Evolutionary conservation across 1,140 invertebrate species (phyloP).

Genomic region (Penaeus vannamei): DNA sequence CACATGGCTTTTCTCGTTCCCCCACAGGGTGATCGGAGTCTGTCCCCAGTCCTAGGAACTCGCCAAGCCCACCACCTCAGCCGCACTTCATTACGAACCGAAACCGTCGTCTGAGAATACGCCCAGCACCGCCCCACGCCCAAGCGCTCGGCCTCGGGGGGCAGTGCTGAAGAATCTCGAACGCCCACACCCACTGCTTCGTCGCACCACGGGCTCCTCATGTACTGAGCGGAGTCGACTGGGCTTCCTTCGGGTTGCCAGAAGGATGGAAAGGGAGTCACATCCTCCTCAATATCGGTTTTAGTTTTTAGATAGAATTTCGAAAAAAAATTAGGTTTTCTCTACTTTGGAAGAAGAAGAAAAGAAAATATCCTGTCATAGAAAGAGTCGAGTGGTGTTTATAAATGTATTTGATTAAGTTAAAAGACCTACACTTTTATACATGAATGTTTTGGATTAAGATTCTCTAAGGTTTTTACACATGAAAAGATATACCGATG

Average conservation of each 20-base stretch:
- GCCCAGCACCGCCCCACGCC: slow-evolving; percentile 65
- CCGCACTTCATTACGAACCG: slow-evolving; percentile 65
- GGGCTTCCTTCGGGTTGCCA: background rate
- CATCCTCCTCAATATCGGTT: background rate
- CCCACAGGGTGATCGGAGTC: slow-evolving; percentile 66
- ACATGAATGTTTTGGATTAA: too few relatives aligned
- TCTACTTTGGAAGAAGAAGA: too few relatives aligned
- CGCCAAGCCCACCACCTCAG: slow-evolving; percentile 67
- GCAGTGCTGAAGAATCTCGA: slow-evolving; percentile 62
- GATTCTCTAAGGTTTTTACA: too few relatives aligned
- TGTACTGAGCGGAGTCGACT: slow-evolving; percentile 36
- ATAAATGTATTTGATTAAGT: too few relatives aligned
- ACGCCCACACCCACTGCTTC: slow-evolving; percentile 53
- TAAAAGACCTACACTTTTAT: too few relatives aligned
- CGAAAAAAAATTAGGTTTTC: background rate
- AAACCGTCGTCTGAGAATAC: slow-evolving; percentile 68
- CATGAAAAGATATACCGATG: too few relatives aligned
- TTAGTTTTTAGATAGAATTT: background rate
- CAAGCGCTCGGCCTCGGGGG: slow-evolving; percentile 40
- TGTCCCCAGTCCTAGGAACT: slow-evolving; percentile 67
- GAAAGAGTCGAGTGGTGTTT: too few relatives aligned
- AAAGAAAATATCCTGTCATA: too few relatives aligned
- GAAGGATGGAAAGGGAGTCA: slow-evolving; percentile 1
- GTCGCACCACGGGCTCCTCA: slow-evolving; percentile 59
- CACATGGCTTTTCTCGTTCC: background rate